Base-by-base conservation (phyloP, 2,113 vertebrate genomes). In the Pseudopodoces humilis region DNA sequence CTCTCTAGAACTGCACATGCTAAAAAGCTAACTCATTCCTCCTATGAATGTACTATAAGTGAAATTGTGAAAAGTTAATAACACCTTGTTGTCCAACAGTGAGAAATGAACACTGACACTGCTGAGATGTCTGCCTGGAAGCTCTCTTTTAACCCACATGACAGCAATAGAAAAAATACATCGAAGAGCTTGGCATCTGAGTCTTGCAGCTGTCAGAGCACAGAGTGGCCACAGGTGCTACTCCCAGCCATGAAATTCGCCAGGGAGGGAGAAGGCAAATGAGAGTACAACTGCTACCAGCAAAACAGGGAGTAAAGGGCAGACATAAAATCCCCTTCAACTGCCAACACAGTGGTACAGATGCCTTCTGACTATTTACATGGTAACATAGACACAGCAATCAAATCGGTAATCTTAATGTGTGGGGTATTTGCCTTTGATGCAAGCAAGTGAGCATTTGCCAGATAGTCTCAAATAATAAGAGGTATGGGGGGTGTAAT, bases 141-240 rank as follows among this genome's bases (percentile, higher is more conserved):
- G 88, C 37, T 72, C 75, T 91, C 46, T 62, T 49, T 71, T 81
- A 92, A 87, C 53, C 31, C 80, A 92, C 53, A 90, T 76, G 56
- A 86, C 79, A 81, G 50, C 85, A 78, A 64, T 16, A 92, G 33
- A 37, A 78, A 92, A 91, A 84, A 67, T 37, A 62, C 59, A 69
- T 83, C 84, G 46, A 39, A 52, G 53, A 94, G 52, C 39, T 94
- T 93, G 94, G 92, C 86, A 88, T 92, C 43, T 10, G 89, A 83
- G 65, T 41, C 60, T 91, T 80, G 83, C 82, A 96, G 72, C 86
- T 94, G 92, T 90, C 92, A 95, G 89, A 95, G 31, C 44, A 30
- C 44, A 58, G 30, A 83, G 80, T 43, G 90, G 86, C 88, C 94
- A 92, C 90, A 93, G 88, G 92, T 94, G 86, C 56, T 92, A 49